phyloP scores from a whole-genome alignment of 2,888 invertebrate species.

The Synergus laeviventris region DNA sequence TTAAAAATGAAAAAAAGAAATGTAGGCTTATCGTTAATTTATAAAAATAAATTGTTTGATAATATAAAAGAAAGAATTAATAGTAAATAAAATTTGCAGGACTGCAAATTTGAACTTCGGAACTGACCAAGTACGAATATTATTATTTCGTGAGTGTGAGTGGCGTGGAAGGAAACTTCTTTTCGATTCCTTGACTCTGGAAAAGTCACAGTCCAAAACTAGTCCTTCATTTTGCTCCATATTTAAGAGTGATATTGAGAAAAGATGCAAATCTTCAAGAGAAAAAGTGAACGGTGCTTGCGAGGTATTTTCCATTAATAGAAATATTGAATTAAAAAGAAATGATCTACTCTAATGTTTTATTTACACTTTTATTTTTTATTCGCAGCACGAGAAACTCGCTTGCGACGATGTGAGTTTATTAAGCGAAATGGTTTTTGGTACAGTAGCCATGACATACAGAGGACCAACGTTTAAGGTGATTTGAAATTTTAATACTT shows the following conservation, averaged over 20 bases:
- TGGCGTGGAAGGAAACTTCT: conserved; percentile 87
- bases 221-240: conserved; percentile 46
- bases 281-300: conserved; percentile 83
- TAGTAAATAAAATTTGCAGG: conserved; percentile 62
- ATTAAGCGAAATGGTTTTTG: conserved; percentile 95
- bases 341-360: neutral
- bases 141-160: conserved; percentile 92
- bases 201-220: conserved; percentile 76
- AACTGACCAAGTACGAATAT: conserved; percentile 86
- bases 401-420: conserved; percentile 81
- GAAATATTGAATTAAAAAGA: conserved; percentile 39
- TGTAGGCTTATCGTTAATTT: too few relatives aligned
- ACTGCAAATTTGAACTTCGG: conserved; percentile 83
- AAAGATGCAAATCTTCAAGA: conserved; percentile 61
- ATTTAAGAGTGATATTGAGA: conserved; percentile 46
- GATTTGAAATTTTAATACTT: conserved; percentile 16
- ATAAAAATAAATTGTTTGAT: too few relatives aligned
- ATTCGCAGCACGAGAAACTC: conserved; percentile 49
- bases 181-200: conserved; percentile 87
- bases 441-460: conserved; percentile 92
- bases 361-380: neutral
- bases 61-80: neutral
- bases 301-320: conserved; percentile 77
- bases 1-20: too few relatives aligned
- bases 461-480: conserved; percentile 92